Conservation (phyloP, 2,888 invertebrate genomes). For the Yponomeuta sedellus region DNA sequence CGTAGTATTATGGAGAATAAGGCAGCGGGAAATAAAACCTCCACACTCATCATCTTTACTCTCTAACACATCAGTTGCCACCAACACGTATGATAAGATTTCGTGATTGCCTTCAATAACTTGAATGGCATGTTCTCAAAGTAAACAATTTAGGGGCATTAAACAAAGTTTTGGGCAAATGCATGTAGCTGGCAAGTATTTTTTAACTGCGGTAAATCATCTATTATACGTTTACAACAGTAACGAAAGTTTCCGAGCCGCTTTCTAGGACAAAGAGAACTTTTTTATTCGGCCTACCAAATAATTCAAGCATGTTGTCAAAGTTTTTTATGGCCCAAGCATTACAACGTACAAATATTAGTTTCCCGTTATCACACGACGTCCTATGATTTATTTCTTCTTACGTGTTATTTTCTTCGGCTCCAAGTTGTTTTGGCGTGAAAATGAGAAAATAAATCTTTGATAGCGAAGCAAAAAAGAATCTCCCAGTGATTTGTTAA, state of each 20-base stretch:
- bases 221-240: conserved; percentile 53
- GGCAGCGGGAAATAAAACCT: no score
- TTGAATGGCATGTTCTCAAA: background rate
- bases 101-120: no score
- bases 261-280: conserved; percentile 34
- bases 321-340: conserved; percentile 56
- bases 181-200: conserved; percentile 31
- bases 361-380: conserved; percentile 34
- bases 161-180: conserved; percentile 21
- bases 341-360: conserved; percentile 35
- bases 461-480: background rate
- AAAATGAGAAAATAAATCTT: background rate
- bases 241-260: conserved; percentile 53
- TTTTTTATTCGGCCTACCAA: conserved; percentile 54
- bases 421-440: background rate
- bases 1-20: no score
- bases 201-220: conserved; percentile 58
- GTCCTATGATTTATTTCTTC: conserved; percentile 40
- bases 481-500: background rate
- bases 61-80: no score
- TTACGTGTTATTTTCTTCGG: background rate
- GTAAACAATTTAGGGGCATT: conserved; percentile 9
- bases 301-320: conserved; percentile 58
- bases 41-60: no score
- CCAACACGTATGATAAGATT: no score